Evolutionary conservation across 2,797 vertebrate species (phyloP).

Genomic region (Lycodopsis pacificus): DNA sequence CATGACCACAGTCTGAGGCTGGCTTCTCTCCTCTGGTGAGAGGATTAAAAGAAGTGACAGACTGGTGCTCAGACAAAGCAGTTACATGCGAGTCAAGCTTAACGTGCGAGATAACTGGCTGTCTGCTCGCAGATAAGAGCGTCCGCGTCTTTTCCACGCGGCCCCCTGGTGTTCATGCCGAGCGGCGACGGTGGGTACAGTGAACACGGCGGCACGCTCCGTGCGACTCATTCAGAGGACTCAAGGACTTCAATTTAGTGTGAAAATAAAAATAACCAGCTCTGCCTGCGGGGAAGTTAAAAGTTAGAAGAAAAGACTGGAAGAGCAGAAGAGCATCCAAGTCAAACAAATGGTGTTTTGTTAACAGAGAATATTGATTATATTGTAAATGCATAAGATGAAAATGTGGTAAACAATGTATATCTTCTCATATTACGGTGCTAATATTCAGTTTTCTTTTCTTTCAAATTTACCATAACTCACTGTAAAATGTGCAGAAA

Average conservation of each 20-base stretch:
- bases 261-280: background rate
- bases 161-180: conserved; percentile 64
- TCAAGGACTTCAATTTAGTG: conserved; percentile 57
- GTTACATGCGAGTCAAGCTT: conserved; percentile 12
- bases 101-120: conserved; percentile 10
- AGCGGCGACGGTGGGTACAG: conserved; percentile 44
- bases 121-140: conserved; percentile 39
- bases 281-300: conserved; percentile 14
- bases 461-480: background rate
- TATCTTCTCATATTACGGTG: background rate
- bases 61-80: conserved; percentile 9
- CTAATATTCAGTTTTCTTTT: background rate
- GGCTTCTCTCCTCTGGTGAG: background rate
- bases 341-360: conserved; percentile 10
- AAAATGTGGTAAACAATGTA: background rate
- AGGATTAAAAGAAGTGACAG: background rate
- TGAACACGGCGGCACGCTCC: conserved; percentile 43
- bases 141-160: background rate
- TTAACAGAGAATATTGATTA: background rate
- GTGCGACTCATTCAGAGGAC: conserved; percentile 64
- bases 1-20: background rate
- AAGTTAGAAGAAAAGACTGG: conserved; percentile 8
- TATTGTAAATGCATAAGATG: background rate
- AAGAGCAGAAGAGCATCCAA: conserved; percentile 6
- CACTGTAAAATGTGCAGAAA: conserved; percentile 1